A percentile compares a stretch with the other conserved stretches of the same genome.
Evolutionary conservation across 2,888 invertebrate species (phyloP).

Genomic region (Drosophila quasianomalipes): DNA sequence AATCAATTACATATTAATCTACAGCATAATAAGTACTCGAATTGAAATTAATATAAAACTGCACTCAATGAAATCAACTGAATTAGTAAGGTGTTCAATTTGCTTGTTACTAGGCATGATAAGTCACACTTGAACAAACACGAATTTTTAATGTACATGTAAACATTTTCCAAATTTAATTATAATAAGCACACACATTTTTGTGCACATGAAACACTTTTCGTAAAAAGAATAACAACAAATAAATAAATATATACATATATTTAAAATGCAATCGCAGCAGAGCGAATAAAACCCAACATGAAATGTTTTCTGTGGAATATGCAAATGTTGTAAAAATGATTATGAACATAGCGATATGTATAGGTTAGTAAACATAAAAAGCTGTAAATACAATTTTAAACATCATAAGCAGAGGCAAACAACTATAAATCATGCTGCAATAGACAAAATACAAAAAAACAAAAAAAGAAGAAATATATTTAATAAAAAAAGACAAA

Average conservation of each 20-base stretch:
- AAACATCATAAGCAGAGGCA: constrained; percentile 59
- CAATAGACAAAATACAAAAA: constrained; percentile 22
- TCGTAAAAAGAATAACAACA: constrained; percentile 13
- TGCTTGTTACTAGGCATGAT: constrained; percentile 37
- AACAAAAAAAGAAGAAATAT: neutral
- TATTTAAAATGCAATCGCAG: constrained; percentile 32
- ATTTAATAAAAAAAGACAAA: neutral
- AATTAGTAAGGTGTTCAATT: constrained; percentile 38
- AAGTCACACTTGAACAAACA: constrained; percentile 50
- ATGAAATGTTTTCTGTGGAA: constrained; percentile 72
- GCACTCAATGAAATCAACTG: constrained; percentile 41
- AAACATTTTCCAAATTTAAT: constrained; percentile 47
- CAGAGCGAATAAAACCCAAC: constrained; percentile 32
- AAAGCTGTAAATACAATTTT: constrained; percentile 75
- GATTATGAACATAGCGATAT: constrained; percentile 50
- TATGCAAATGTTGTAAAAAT: constrained; percentile 72
- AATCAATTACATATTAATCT: constrained; percentile 44
- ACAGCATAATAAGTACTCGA: constrained; percentile 9
- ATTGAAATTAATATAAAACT: constrained; percentile 28
- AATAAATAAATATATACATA: neutral
- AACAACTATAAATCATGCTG: constrained; percentile 59
- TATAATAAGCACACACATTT: constrained; percentile 44
- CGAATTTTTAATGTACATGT: constrained; percentile 70
- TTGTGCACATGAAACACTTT: constrained; percentile 49
- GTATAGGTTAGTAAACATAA: constrained; percentile 63